Conservation (phyloP, 2,797 vertebrate genomes). For the Hypotaenidia philippensis region DNA sequence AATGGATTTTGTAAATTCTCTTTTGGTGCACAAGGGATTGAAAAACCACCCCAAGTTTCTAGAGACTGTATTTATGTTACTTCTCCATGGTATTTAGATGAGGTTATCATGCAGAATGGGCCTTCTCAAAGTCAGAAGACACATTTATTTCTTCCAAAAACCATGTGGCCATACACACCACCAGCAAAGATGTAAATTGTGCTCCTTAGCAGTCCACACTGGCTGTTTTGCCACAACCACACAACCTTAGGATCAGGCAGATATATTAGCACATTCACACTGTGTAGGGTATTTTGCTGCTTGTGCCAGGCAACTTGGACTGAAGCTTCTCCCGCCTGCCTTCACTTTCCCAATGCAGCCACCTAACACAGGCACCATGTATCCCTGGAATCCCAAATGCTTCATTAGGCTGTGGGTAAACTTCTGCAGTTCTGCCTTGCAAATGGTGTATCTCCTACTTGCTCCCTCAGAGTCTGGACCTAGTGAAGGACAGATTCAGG, state of each 20-base stretch:
- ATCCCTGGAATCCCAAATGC: neutral
- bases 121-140: neutral
- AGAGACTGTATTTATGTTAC: neutral
- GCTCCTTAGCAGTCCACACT: accelerated
- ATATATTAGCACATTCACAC: accelerated
- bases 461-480: neutral
- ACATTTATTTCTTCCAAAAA: neutral
- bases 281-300: neutral
- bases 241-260: accelerated
- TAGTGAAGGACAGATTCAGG: neutral
- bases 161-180: neutral
- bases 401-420: neutral
- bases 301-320: accelerated
- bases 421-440: neutral
- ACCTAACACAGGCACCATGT: accelerated
- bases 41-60: neutral
- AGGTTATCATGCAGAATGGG: too few relatives aligned
- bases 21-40: neutral
- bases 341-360: neutral
- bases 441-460: accelerated
- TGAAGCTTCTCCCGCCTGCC: neutral
- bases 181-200: accelerated
- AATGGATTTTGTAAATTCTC: neutral
- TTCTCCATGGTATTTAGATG: neutral
- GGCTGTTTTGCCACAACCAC: neutral